Conservation (phyloP, 2,888 invertebrate species). For the Auanema freiburgensis region DNA sequence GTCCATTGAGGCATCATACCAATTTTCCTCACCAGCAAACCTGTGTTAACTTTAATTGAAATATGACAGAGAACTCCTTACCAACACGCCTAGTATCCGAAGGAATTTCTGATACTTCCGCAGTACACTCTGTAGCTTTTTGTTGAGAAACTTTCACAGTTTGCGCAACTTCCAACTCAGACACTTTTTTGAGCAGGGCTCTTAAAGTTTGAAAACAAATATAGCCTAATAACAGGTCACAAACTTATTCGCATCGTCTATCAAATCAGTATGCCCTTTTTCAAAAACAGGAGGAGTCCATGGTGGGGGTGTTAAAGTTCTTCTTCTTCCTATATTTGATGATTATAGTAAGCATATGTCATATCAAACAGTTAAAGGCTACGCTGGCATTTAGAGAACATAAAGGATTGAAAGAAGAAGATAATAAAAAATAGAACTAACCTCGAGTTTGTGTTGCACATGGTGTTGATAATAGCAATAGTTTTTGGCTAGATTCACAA, state of each 20-base stretch:
- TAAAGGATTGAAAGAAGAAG: neutral
- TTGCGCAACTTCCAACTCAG: conserved; percentile 8
- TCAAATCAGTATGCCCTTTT: conserved; percentile 17
- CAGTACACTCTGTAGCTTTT: conserved; percentile 1
- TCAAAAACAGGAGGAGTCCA: conserved; percentile 46
- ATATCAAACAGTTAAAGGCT: neutral
- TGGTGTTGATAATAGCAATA: conserved; percentile 2
- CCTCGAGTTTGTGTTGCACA: conserved; percentile 12
- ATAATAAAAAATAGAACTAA: conserved; percentile 1
- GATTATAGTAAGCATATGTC: neutral
- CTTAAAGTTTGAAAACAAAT: conserved; percentile 13
- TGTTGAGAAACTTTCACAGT: neutral
- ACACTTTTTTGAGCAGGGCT: conserved; percentile 29
- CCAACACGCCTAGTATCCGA: conserved; percentile 26
- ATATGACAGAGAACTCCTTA: neutral
- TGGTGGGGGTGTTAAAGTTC: conserved; percentile 49
- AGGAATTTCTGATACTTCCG: conserved; percentile 24
- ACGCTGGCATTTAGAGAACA: neutral
- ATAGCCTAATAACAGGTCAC: neutral
- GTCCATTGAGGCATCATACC: conserved; percentile 78
- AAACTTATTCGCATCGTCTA: conserved; percentile 26
- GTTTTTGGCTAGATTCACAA: conserved; percentile 5
- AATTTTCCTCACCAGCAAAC: conserved; percentile 55
- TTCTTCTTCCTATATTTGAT: conserved; percentile 29
- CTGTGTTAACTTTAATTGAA: conserved; percentile 10